Percentiles rank a stretch among this genome's conserved stretches.
These are phyloP conservation scores for Onychomys arenicola DNA, from an alignment of 2,797 vertebrate genomes.

Conservation along the genomic window DNA sequence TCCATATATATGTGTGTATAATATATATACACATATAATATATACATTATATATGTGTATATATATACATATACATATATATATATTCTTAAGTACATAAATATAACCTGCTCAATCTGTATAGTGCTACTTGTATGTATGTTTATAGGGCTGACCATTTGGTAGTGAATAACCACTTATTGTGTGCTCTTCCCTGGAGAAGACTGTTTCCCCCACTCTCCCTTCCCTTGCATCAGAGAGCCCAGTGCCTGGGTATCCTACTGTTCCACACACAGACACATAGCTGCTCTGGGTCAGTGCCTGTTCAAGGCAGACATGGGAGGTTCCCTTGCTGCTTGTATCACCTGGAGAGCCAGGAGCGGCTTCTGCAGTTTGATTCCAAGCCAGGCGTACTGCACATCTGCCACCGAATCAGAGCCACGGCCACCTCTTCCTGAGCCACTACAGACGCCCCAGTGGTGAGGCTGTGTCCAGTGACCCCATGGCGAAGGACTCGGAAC, in stretches of 20 bases:
- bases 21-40: neutral
- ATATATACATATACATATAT: neutral
- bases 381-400: neutral
- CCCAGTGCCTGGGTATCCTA: too few species aligned
- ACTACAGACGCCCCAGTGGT: neutral
- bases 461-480: neutral
- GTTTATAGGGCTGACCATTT: neutral
- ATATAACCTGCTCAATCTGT: neutral
- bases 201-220: neutral
- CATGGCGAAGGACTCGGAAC: neutral
- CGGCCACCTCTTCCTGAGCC: neutral
- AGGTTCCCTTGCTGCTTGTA: neutral
- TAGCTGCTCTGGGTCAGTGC: neutral
- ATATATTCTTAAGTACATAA: neutral
- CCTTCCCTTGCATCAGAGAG: neutral
- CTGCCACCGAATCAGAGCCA: neutral
- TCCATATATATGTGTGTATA: too few species aligned
- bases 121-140: neutral
- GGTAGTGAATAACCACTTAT: neutral
- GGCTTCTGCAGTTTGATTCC: neutral
- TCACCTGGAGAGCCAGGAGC: neutral
- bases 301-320: neutral
- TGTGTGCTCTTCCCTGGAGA: neutral
- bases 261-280: neutral
- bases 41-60: neutral